Evolutionary conservation across 2,113 vertebrate species (phyloP).

Genomic region (Scartelaos histophorus): DNA sequence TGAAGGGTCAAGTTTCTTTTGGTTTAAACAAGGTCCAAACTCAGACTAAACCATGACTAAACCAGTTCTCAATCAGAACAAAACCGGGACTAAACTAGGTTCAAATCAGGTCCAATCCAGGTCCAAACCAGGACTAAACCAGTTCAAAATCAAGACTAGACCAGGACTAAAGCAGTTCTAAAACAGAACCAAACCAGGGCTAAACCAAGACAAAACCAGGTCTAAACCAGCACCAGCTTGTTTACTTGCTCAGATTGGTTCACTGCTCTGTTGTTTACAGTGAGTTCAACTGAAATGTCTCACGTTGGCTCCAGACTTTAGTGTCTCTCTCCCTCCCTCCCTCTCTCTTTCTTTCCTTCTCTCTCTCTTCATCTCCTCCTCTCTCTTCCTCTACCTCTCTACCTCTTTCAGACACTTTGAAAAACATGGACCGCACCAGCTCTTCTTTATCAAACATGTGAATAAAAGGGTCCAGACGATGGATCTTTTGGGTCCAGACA

Average conservation of each 20-base stretch:
- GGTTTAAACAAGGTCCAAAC: not conserved
- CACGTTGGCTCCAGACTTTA: not conserved
- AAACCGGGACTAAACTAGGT: not conserved
- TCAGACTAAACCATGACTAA: not conserved
- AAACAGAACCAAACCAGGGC: not conserved
- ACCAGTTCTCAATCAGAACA: not conserved
- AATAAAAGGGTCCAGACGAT: too few relatives aligned
- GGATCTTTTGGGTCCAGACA: too few relatives aligned
- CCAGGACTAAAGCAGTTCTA: not conserved
- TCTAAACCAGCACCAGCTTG: not conserved
- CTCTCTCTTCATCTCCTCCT: too few relatives aligned
- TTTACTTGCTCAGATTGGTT: not conserved
- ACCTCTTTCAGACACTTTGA: too few relatives aligned
- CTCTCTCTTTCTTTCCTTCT: too few relatives aligned
- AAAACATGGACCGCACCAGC: too few relatives aligned
- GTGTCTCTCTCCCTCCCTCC: too few relatives aligned
- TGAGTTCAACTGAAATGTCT: not conserved
- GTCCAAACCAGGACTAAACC: not conserved
- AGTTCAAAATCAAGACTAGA: not conserved
- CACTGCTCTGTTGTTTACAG: not conserved
- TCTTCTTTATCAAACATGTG: not conserved
- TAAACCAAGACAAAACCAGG: not conserved
- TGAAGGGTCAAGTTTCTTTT: too few relatives aligned
- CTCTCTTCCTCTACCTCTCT: too few relatives aligned
- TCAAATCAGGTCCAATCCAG: not conserved